Evolutionary conservation across 2,113 vertebrate genomes (phyloP).

Genomic region (Siniperca knerii): DNA sequence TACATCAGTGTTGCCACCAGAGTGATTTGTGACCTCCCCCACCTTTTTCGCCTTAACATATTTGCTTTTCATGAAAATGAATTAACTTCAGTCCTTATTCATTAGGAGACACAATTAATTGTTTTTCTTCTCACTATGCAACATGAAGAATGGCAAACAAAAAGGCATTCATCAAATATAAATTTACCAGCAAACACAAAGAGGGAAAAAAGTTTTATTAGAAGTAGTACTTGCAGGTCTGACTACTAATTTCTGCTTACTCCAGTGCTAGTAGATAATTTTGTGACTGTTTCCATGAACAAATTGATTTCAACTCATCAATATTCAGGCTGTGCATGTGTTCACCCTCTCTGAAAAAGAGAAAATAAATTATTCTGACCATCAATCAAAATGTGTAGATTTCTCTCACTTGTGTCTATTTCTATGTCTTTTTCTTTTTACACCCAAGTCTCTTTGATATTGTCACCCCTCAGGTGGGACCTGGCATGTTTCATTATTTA

Average conservation of each 20-base stretch:
- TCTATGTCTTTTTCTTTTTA: not conserved
- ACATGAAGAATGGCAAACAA: slow-evolving; percentile 54
- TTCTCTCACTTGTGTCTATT: slow-evolving; percentile 8
- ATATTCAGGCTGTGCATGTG: not conserved
- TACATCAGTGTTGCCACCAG: slow-evolving; percentile 37
- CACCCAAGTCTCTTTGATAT: slow-evolving; percentile 10
- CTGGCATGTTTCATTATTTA: slow-evolving; percentile 43
- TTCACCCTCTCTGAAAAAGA: slow-evolving; percentile 15
- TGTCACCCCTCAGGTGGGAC: slow-evolving; percentile 9
- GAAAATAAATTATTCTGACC: slow-evolving; percentile 12
- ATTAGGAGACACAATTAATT: slow-evolving; percentile 66
- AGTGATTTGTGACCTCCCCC: slow-evolving; percentile 36
- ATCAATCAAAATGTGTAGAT: not conserved
- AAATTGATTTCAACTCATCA: slow-evolving; percentile 41
- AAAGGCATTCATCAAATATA: slow-evolving; percentile 51
- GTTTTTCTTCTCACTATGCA: slow-evolving; percentile 54
- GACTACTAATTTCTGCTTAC: slow-evolving; percentile 33
- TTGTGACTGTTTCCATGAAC: slow-evolving; percentile 42
- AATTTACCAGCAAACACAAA: slow-evolving; percentile 51
- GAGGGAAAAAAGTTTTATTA: slow-evolving; percentile 23
- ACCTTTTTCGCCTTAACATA: slow-evolving; percentile 39
- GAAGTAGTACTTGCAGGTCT: not conserved
- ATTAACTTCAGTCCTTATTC: slow-evolving; percentile 61
- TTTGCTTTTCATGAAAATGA: slow-evolving; percentile 69
- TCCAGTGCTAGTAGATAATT: slow-evolving; percentile 34